phyloP scores from a whole-genome alignment of 2,113 vertebrate species.

The Atrichornis clamosus region DNA sequence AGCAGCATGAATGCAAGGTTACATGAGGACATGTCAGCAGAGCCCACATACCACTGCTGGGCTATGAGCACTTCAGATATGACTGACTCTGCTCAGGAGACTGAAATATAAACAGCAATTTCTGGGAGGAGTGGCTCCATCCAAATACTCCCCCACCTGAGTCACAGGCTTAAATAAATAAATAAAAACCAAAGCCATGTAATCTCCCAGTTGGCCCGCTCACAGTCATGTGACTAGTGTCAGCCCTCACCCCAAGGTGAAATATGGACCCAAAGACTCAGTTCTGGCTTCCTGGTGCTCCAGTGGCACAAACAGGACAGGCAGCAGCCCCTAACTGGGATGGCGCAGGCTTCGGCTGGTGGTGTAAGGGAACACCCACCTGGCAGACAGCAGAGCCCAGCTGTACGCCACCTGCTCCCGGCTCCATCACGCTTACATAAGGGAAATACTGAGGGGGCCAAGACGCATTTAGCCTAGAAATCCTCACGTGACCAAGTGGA shows the following conservation, averaged over 20 bases:
- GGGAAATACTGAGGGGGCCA: not conserved
- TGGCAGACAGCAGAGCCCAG: constrained; percentile 1
- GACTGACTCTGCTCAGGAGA: not conserved
- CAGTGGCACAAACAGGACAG: not conserved
- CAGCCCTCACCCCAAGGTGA: not conserved
- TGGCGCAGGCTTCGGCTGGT: fast-evolving
- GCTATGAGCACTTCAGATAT: not conserved
- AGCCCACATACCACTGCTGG: not conserved
- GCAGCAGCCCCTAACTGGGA: not conserved
- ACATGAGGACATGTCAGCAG: constrained; percentile 9
- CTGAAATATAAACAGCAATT: constrained; percentile 41
- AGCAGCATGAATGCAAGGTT: not conserved
- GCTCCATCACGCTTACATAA: not conserved
- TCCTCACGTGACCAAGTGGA: not conserved
- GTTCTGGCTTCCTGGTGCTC: fast-evolving
- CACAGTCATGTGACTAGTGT: not conserved
- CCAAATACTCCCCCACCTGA: constrained; percentile 38
- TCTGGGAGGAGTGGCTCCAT: constrained; percentile 24
- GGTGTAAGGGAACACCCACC: not conserved
- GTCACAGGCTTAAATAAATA: constrained; percentile 52
- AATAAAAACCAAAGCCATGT: not conserved
- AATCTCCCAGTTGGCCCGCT: not conserved
- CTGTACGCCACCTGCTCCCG: not conserved
- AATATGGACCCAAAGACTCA: not conserved
- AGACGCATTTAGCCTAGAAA: not conserved